Base-by-base conservation (phyloP, 2,888 invertebrate species). In the Eupeodes luniger region DNA sequence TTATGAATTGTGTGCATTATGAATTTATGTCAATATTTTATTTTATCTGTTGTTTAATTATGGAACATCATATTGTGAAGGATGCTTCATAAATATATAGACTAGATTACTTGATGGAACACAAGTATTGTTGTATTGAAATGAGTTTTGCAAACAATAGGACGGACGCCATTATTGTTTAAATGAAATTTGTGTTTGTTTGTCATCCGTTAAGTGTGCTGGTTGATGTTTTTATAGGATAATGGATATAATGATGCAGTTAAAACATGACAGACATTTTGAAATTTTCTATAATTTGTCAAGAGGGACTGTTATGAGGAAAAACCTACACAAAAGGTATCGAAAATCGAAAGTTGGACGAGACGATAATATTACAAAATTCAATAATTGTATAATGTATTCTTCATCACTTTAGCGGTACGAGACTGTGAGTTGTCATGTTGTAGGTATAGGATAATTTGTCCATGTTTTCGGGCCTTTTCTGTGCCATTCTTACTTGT, bases 11-110 rank as follows among this genome's bases (percentile, higher is more conserved):
- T 85, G 49, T 81, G 81, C 77, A 74, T 78, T 77, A 78, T 61
- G 81, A 84, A 77, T 77, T 84, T 80, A 88, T 88, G 87, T 88
- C 87, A 88, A 88, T 88, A 88, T 84, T 84, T 74, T 74, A 84
- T 88, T 81, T 77, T 88, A 84, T 88, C 87, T 87, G 67, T 77
- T 88, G 84, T 88, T 88, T 88, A 88, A 88, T 88, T 82, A 86
- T 67, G 84, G 78, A 19, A 47, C 12, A n/a, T 10, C 12, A 14
- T 76, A 14, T 76, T 70, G 66, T 72, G 72, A 64, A 74, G 64
- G 64, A 75, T 81, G 59, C 76, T 64, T 34, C 5, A 2, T 53
- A 34, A 53, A 61, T 77, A 80, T 19, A 19, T 19, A 19, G 19
- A 19, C 40, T 3, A 40, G 40, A 27, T 27, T 57, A 27, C 11